Conservation (phyloP, 1,140 invertebrate species). For the Planococcus citri region DNA sequence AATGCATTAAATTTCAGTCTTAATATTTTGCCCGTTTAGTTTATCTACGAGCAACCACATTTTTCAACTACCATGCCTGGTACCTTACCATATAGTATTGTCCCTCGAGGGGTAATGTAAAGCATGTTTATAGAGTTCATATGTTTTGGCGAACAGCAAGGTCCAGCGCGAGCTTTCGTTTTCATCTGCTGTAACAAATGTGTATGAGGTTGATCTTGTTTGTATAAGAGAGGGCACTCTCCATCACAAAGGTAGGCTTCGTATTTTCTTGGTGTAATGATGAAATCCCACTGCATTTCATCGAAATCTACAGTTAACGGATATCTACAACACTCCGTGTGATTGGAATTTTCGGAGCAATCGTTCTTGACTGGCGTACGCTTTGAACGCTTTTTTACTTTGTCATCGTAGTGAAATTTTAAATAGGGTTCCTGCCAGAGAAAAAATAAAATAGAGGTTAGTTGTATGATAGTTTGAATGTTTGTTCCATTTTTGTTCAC, state of each 20-base stretch:
- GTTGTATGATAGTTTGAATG: no score
- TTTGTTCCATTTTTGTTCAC: no score
- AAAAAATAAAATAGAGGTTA: no score
- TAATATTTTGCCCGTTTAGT: background rate
- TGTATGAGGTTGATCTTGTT: conserved; percentile 64
- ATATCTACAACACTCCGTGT: conserved; percentile 73
- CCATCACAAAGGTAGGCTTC: conserved; percentile 94
- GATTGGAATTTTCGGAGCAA: conserved; percentile 47
- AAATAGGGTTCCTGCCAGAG: background rate
- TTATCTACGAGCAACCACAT: conserved; percentile 73
- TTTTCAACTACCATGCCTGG: conserved; percentile 87
- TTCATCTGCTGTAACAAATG: conserved; percentile 53
- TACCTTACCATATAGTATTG: conserved; percentile 76
- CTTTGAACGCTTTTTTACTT: background rate
- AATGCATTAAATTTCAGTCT: background rate
- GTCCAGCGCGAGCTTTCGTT: conserved; percentile 56
- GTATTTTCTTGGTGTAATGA: conserved; percentile 90
- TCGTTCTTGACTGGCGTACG: background rate
- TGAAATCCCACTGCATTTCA: conserved; percentile 96
- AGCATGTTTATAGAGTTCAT: conserved; percentile 83
- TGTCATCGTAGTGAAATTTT: background rate
- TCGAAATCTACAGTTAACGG: conserved; percentile 90
- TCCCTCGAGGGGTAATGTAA: conserved; percentile 77
- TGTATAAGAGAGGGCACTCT: conserved; percentile 69
- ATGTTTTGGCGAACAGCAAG: conserved; percentile 80